A percentile compares a stretch with the other conserved stretches of the same genome.
Evolutionary conservation across 2,113 vertebrate genomes (phyloP).

Genomic region (Pachyramphus minor): DNA sequence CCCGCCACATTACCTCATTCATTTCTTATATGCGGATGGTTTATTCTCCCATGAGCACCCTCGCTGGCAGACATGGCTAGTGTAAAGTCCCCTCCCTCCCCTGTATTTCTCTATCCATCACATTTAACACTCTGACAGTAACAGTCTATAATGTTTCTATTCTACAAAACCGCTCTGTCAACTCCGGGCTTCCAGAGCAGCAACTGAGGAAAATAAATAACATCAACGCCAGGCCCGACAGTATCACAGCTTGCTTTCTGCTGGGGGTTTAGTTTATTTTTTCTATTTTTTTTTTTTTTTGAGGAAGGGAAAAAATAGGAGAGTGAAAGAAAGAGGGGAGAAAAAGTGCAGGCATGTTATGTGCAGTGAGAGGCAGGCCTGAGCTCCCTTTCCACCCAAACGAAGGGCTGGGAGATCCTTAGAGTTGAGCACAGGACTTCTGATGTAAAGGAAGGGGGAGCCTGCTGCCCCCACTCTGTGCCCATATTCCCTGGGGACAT

Average conservation of each 20-base stretch:
- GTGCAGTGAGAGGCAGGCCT: background rate
- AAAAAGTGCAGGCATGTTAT: background rate
- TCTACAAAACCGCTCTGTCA: constrained; percentile 99
- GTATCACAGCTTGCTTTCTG: constrained; percentile 72
- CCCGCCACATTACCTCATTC: constrained; percentile 92
- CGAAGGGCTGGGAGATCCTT: background rate
- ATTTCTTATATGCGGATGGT: constrained; percentile 93
- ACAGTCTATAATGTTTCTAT: constrained; percentile 99
- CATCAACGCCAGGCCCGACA: constrained; percentile 83
- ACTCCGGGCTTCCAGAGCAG: constrained; percentile 92
- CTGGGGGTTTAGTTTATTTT: constrained; percentile 46
- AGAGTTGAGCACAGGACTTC: background rate
- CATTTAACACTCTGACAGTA: constrained; percentile 99
- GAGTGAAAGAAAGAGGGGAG: background rate
- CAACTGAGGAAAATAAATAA: constrained; percentile 99
- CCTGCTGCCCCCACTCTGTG: background rate
- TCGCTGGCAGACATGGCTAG: constrained; percentile 85
- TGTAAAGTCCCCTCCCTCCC: constrained; percentile 86
- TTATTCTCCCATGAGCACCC: constrained; percentile 88
- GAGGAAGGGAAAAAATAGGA: background rate
- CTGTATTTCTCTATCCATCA: constrained; percentile 94
- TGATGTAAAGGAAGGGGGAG: background rate
- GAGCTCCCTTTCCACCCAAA: background rate
- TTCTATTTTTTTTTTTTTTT: background rate
- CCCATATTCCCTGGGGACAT: background rate